These are phyloP conservation scores for Berghia stephanieae DNA, from an alignment of 1,140 invertebrate genomes.

Conservation along the genomic window DNA sequence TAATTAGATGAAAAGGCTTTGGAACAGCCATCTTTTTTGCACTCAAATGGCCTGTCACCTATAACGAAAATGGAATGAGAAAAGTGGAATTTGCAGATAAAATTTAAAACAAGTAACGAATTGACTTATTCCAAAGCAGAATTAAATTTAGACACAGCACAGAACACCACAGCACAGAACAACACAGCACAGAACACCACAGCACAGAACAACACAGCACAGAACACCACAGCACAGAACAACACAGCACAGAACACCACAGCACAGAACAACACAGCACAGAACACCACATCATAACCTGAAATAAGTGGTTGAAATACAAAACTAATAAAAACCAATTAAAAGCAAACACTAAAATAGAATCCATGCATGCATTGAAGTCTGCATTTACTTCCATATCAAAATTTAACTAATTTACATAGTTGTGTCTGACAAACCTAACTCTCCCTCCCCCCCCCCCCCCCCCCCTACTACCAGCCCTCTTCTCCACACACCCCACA, in stretches of 20 bases:
- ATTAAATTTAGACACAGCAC: background rate
- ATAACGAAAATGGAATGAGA: constrained; percentile 12
- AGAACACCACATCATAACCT: too few species aligned
- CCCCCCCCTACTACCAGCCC: too few species aligned
- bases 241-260: too few species aligned
- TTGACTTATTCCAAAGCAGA: background rate
- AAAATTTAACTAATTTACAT: too few species aligned
- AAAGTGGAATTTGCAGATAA: constrained; percentile 1
- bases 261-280: too few species aligned
- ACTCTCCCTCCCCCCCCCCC: too few species aligned
- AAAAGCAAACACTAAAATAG: background rate
- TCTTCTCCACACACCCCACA: too few species aligned
- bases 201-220: background rate
- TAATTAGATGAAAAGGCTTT: constrained; percentile 89
- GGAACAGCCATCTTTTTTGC: constrained; percentile 82
- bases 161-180: background rate
- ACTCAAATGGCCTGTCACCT: constrained; percentile 68
- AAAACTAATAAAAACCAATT: background rate
- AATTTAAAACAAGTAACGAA: background rate
- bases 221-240: too few species aligned
- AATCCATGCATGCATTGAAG: too few species aligned
- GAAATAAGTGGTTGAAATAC: too few species aligned
- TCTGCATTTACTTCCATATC: too few species aligned
- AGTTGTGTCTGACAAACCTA: too few species aligned
- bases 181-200: background rate